Conservation (phyloP, 2,113 vertebrate species). For the Lutjanus erythropterus region DNA sequence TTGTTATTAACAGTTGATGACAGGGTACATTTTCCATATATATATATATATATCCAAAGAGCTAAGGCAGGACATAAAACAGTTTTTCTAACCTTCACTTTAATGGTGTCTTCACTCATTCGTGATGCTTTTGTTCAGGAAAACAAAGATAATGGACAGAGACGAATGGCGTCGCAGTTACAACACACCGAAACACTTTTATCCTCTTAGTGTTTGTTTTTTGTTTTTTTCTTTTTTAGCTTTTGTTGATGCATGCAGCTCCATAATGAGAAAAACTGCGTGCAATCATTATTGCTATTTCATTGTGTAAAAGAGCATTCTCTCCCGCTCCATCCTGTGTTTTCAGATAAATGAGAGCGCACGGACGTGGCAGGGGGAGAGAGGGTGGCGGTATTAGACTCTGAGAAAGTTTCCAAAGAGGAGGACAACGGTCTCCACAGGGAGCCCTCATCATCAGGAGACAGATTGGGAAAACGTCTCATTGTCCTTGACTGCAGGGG, state of each 20-base stretch:
- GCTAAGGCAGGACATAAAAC: slow-evolving; percentile 12
- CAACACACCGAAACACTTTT: slow-evolving; percentile 18
- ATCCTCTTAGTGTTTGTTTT: slow-evolving; percentile 9
- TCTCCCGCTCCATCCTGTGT: neutral
- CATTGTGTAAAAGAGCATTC: slow-evolving; percentile 2
- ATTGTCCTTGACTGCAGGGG: slow-evolving; percentile 77
- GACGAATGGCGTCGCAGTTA: slow-evolving; percentile 16
- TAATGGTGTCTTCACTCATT: slow-evolving; percentile 51
- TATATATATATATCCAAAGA: slow-evolving; percentile 39
- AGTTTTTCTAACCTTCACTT: slow-evolving; percentile 49
- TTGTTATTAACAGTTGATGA: slow-evolving; percentile 48
- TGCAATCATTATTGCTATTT: slow-evolving; percentile 32
- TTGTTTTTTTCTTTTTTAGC: neutral
- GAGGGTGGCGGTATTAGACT: slow-evolving; percentile 37
- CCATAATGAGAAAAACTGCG: slow-evolving; percentile 40
- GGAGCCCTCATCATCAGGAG: slow-evolving; percentile 63
- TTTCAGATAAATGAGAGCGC: slow-evolving; percentile 39
- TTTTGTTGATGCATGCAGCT: slow-evolving; percentile 39
- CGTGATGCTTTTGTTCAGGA: slow-evolving; percentile 40
- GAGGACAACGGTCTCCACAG: slow-evolving; percentile 57
- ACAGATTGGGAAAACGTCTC: slow-evolving; percentile 71
- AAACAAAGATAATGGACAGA: slow-evolving; percentile 53
- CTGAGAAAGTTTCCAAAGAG: slow-evolving; percentile 59
- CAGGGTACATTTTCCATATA: slow-evolving; percentile 6
- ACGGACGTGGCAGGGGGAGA: slow-evolving; percentile 26